Evolutionary conservation across 2,888 invertebrate genomes (phyloP).

Genomic region (Limulus polyphemus): DNA sequence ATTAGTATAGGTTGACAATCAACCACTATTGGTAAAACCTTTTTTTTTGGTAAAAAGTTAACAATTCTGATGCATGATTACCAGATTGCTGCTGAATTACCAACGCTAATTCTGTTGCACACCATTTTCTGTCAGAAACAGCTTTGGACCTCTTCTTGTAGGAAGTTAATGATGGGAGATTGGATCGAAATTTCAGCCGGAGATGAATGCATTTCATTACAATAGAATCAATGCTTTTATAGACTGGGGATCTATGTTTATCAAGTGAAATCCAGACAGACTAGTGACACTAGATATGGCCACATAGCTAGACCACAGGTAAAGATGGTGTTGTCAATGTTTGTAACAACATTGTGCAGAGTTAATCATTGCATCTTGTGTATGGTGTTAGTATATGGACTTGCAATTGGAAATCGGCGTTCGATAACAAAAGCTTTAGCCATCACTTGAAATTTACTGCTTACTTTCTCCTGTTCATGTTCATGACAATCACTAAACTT

Average conservation of each 20-base stretch:
- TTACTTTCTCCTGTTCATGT: constrained; percentile 1
- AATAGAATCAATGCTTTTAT: not conserved
- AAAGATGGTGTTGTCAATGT: constrained; percentile 1
- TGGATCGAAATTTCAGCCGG: too few relatives aligned
- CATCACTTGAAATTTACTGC: constrained; percentile 3
- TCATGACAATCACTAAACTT: not conserved
- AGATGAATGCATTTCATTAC: not conserved
- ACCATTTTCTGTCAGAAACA: too few relatives aligned
- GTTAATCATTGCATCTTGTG: constrained; percentile 6
- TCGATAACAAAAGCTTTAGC: not conserved
- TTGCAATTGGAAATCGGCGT: constrained; percentile 3
- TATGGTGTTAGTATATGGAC: constrained; percentile 6
- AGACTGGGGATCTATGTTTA: not conserved
- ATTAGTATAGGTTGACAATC: too few relatives aligned
- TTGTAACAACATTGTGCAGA: not conserved
- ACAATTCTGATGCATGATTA: too few relatives aligned
- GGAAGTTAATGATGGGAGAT: too few relatives aligned
- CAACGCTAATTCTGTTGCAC: too few relatives aligned
- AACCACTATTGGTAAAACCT: too few relatives aligned
- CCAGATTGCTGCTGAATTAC: too few relatives aligned
- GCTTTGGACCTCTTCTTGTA: too few relatives aligned
- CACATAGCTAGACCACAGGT: not conserved
- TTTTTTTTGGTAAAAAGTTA: too few relatives aligned
- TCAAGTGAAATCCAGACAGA: not conserved
- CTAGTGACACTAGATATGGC: constrained; percentile 4